Evolutionary conservation across 2,888 invertebrate genomes (phyloP), one percentile per base, ranked within the genome.

Genomic region (Drosophila ochracea): DNA sequence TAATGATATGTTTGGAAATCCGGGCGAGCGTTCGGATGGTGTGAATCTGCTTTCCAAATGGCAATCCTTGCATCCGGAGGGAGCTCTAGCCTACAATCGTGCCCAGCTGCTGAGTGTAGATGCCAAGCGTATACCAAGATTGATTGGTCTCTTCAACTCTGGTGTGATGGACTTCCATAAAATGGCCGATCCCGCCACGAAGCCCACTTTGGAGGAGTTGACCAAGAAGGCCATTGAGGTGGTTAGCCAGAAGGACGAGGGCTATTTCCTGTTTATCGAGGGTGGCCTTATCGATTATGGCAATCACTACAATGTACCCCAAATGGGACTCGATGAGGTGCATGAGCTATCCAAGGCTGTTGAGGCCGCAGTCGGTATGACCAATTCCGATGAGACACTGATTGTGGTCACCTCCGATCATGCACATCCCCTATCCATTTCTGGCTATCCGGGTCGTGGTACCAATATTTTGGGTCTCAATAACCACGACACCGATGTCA

Each of bases 361-460:
- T 11, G 92, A 95, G 86, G 93, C 94, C 58, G 96, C 97, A 0
- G 58, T 95, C 43, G 92, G 94, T 30, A 91, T 96, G 91, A 95
- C 96, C 0, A 92, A 94, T 75, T 92, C 92, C 0, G 93, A 95
- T 0, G 96, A 98, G 31, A 98, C 98, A 0, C 93, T 98, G 16
- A 94, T 97, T 6, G 94, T 98, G 0, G 97, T 97, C 4, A 97
- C 97, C 0, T 94, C 97, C 2, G 97, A 97, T 91, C 97, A 97
- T 89, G 95, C 96, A 1, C 97, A 97, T 91, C 96, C 96, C 0
- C 95, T 97, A 95, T 95, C 95, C 9, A 95, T 96, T 63, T 95
- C 95, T 58, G 97, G 97, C 0, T 97, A 97, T 90, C 96, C 97
- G 25, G 94, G 76, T 21, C 79, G 88, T 19, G 83, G 89, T 21